A percentile compares a stretch with the other conserved stretches of the same genome.
These are phyloP conservation scores for Lethenteron camtschaticum DNA, from an alignment of 2,113 vertebrate genomes.

Conservation along the genomic window DNA sequence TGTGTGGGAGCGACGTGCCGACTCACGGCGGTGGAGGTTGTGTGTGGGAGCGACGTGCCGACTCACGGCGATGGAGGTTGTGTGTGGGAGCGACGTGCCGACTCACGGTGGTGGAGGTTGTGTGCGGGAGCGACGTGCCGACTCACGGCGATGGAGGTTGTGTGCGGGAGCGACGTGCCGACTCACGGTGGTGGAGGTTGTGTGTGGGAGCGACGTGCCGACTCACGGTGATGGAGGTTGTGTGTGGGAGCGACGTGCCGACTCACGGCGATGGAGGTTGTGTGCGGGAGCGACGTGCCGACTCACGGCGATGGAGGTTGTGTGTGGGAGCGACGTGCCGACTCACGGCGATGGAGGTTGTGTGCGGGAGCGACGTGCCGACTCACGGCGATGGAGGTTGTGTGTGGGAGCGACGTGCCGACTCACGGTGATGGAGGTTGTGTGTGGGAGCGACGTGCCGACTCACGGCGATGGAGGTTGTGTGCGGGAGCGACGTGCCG, in stretches of 20 bases:
- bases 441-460: too few species aligned
- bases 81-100: neutral
- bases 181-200: conserved; percentile 37
- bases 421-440: conserved; percentile 38
- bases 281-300: neutral
- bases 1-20: neutral
- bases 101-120: conserved; percentile 38
- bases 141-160: conserved; percentile 38
- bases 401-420: too few species aligned
- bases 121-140: neutral
- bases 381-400: conserved; percentile 37
- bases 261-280: conserved; percentile 38
- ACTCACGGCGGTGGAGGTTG: conserved; percentile 38
- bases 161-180: neutral
- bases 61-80: conserved; percentile 38
- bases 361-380: too few species aligned
- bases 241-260: neutral
- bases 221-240: conserved; percentile 38
- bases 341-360: conserved; percentile 38
- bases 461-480: conserved; percentile 38
- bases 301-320: conserved; percentile 38
- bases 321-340: neutral
- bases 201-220: neutral
- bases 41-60: neutral
- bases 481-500: too few species aligned